Conservation (phyloP, 2,797 vertebrate species). For the Loris lydekkerianus region DNA sequence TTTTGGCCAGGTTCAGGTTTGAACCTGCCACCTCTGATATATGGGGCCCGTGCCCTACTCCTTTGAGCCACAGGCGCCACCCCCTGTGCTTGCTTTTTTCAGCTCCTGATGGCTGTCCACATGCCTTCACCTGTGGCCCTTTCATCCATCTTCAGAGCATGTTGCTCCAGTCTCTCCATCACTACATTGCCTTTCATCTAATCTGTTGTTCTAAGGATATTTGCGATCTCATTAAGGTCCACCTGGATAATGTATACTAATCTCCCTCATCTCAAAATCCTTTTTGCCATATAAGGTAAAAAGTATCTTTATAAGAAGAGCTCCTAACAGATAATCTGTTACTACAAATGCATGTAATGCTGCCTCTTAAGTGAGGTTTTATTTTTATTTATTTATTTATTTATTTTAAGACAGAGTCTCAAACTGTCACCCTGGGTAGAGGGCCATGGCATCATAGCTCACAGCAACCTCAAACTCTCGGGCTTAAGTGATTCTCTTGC, state of each 20-base stretch:
- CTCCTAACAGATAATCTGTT: neutral
- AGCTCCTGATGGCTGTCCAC: neutral
- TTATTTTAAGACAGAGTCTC: no score
- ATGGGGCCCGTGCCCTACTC: no score
- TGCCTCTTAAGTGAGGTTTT: slow-evolving; percentile 13
- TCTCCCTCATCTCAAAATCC: neutral
- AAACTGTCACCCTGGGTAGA: no score
- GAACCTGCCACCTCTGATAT: no score
- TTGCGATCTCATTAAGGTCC: neutral
- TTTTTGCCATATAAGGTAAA: neutral
- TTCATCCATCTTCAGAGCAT: neutral
- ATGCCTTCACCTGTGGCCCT: neutral
- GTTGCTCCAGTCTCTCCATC: neutral
- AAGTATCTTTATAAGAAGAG: neutral
- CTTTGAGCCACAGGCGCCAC: no score
- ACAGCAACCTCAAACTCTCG: no score
- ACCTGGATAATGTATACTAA: neutral
- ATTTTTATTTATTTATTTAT: no score
- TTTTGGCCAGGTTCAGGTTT: no score
- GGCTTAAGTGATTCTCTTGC: no score
- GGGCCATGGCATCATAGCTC: no score
- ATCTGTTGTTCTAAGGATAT: neutral
- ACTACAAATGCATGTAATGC: neutral
- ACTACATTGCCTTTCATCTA: neutral
- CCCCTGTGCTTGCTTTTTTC: neutral